Evolutionary conservation across 1,140 invertebrate genomes (phyloP).

Genomic region (Archegozetes longisetosus): DNA sequence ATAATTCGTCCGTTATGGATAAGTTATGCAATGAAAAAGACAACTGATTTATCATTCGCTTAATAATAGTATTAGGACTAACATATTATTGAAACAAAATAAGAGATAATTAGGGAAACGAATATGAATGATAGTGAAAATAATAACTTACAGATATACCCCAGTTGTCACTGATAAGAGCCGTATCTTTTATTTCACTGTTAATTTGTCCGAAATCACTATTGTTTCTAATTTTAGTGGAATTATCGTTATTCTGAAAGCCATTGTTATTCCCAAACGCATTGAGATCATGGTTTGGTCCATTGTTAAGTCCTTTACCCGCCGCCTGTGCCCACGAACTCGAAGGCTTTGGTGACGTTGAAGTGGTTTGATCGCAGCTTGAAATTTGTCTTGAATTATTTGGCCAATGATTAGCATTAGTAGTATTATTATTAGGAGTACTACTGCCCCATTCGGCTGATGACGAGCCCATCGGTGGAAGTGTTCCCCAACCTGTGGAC

Average conservation of each 20-base stretch:
- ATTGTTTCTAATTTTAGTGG: background rate
- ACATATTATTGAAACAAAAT: no score
- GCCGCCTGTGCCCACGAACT: constrained; percentile 35
- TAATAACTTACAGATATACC: constrained; percentile 19
- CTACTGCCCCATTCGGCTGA: constrained; percentile 9
- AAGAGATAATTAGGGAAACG: constrained; percentile 19
- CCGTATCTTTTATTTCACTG: constrained; percentile 18
- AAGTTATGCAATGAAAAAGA: no score
- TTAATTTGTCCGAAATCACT: background rate
- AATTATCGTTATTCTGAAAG: background rate
- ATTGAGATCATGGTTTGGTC: constrained; percentile 1
- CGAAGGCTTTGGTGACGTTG: constrained; percentile 11
- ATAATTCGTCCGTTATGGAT: no score
- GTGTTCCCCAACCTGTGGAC: constrained; percentile 4
- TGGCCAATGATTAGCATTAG: background rate
- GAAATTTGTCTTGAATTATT: background rate
- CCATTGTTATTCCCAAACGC: background rate
- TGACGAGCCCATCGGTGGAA: constrained; percentile 8
- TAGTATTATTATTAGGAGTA: background rate
- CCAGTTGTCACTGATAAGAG: constrained; percentile 22
- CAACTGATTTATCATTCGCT: no score
- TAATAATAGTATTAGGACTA: no score
- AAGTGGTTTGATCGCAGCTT: background rate
- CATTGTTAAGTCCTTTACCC: constrained; percentile 29
- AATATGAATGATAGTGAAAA: background rate